Evolutionary conservation across 2,888 invertebrate genomes (phyloP), one percentile per base, ranked within the genome.

Genomic region (Apeira syringaria): DNA sequence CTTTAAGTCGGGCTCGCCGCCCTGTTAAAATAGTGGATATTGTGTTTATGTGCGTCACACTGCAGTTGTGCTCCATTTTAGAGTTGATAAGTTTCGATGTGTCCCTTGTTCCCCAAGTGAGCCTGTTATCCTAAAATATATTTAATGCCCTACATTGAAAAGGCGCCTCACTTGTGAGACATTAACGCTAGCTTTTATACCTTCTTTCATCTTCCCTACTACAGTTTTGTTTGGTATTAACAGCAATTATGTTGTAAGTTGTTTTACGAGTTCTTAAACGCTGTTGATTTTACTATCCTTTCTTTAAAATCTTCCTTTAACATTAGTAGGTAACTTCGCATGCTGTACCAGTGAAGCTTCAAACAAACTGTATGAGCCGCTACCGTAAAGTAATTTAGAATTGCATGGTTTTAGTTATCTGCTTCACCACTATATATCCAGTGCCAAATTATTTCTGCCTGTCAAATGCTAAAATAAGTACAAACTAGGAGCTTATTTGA

Each of bases 121-220:
- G 84, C 80, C 75, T 78, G 68, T 69, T 60, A 72, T 69, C 71
- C 67, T 68, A 64, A 64, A 74, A 66, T 68, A 61, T 69, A 53
- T 73, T 56, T 75, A 66, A 64, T 69, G 65, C 65, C 65, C 66
- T 69, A 61, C 70, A 61, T 69, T 66, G 52, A 74, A 71, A 84
- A 83, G 88, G 88, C 88, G 88, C 89, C 87, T 88, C 88, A 89
- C 88, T 89, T 89, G 88, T 89, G 88, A 85, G 80, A 88, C 88
- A 78, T 70, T 72, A 46, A 76, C 66, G 76, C 79, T 77, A 74
- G 83, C 84, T 84, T 79, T 36, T 44, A 32, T 43, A 51, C 42
- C 28, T 48, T 45, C 43, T 50, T 53, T 60, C 61, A 65, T 63
- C 53, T 61, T 57, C 47, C 59, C 53, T 57, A 50, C 59, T 47